Evolutionary conservation across 2,797 vertebrate genomes (phyloP).

Genomic region (Myripristis jacobus): DNA sequence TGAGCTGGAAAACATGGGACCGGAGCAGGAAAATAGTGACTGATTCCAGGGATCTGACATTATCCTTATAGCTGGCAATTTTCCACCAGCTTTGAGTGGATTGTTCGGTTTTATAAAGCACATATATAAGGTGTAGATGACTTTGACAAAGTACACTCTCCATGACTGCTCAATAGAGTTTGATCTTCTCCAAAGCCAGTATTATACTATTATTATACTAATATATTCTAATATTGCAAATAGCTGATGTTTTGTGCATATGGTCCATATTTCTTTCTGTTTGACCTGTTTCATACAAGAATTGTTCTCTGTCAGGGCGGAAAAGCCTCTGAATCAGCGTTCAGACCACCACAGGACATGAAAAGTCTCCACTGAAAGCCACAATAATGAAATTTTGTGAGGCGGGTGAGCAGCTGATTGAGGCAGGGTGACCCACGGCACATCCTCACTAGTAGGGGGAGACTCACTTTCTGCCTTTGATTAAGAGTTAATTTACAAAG

Average conservation of each 20-base stretch:
- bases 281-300: background rate
- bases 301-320: background rate
- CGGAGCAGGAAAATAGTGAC: background rate
- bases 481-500: background rate
- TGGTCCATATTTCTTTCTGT: background rate
- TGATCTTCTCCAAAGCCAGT: too few species aligned
- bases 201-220: too few species aligned
- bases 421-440: background rate
- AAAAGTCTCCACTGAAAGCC: background rate
- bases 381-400: background rate
- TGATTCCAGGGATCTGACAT: conserved; percentile 1
- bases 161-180: background rate
- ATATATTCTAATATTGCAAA: too few species aligned
- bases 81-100: background rate
- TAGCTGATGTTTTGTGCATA: too few species aligned
- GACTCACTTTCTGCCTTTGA: background rate
- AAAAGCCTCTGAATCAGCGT: background rate
- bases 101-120: background rate
- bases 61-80: background rate
- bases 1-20: background rate
- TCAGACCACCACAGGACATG: background rate
- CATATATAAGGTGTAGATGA: too few species aligned
- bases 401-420: background rate
- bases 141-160: background rate
- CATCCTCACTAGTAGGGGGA: background rate